Conservation (phyloP, 2,113 vertebrate genomes). For the Amia ocellicauda region DNA sequence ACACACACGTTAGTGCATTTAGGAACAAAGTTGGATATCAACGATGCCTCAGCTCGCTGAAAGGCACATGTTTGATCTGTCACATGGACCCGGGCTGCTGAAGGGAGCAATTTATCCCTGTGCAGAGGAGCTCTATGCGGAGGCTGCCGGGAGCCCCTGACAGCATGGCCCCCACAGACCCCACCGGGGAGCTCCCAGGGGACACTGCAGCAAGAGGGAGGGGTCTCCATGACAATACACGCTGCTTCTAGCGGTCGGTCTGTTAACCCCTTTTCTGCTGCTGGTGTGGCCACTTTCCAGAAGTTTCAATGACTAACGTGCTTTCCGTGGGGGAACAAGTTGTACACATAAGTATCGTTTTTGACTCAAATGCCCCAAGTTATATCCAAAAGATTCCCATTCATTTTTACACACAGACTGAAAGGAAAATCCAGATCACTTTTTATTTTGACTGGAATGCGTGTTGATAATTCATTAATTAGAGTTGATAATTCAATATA, state of each 20-base stretch:
- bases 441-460: too few species aligned
- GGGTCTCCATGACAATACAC: slow-evolving; percentile 23
- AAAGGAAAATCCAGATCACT: too few species aligned
- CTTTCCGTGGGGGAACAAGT: too few species aligned
- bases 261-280: slow-evolving; percentile 21
- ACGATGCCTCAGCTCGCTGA: slow-evolving; percentile 21
- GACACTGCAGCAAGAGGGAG: slow-evolving; percentile 4
- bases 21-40: slow-evolving; percentile 23
- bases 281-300: not conserved
- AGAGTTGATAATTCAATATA: too few species aligned
- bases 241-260: slow-evolving; percentile 10
- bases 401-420: too few species aligned
- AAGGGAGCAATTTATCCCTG: slow-evolving; percentile 26
- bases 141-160: slow-evolving; percentile 16
- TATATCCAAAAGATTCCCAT: too few species aligned
- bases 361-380: too few species aligned
- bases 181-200: slow-evolving; percentile 20
- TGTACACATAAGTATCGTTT: too few species aligned
- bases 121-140: slow-evolving; percentile 15
- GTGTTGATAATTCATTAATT: too few species aligned
- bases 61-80: slow-evolving; percentile 28
- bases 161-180: slow-evolving; percentile 26
- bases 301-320: too few species aligned
- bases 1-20: slow-evolving; percentile 27
- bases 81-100: slow-evolving; percentile 23